Evolutionary conservation across 2,797 vertebrate species (phyloP).

Genomic region (Amblyraja radiata): DNA sequence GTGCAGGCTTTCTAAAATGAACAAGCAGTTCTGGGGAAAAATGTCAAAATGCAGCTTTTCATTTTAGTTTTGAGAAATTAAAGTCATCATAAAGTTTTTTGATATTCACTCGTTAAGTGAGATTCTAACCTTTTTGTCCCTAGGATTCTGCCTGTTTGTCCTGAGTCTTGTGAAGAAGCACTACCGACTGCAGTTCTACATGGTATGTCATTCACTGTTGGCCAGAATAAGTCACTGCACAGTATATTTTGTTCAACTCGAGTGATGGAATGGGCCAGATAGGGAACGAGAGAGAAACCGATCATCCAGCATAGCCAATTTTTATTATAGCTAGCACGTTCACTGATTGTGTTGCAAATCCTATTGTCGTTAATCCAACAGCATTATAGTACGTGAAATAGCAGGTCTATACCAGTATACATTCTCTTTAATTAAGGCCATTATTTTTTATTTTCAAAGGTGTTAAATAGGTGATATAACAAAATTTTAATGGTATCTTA

Average conservation of each 20-base stretch:
- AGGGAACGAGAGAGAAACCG: no score
- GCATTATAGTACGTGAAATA: neutral
- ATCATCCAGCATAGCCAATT: neutral
- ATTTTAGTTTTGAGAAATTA: neutral
- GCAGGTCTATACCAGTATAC: no score
- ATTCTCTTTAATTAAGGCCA: no score
- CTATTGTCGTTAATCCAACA: neutral
- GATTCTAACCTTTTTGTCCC: slow-evolving; percentile 28
- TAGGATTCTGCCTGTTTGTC: slow-evolving; percentile 98
- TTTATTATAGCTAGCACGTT: neutral
- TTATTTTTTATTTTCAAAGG: no score
- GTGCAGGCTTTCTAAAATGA: neutral
- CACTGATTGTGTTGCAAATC: neutral
- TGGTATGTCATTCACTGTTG: slow-evolving; percentile 63
- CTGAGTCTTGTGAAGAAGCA: slow-evolving; percentile 97
- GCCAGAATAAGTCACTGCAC: neutral
- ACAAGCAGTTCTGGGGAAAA: neutral
- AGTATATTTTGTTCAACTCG: neutral
- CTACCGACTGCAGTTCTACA: slow-evolving; percentile 97
- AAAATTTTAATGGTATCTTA: no score
- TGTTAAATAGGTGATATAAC: no score
- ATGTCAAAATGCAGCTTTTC: neutral
- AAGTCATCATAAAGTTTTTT: no score
- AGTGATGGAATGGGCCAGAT: neutral
- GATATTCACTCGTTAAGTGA: no score